A percentile compares a stretch with the other conserved stretches of the same genome.
These are phyloP conservation scores for Zosterops pallidus DNA, from an alignment of 2,113 vertebrate genomes.

Conservation along the genomic window DNA sequence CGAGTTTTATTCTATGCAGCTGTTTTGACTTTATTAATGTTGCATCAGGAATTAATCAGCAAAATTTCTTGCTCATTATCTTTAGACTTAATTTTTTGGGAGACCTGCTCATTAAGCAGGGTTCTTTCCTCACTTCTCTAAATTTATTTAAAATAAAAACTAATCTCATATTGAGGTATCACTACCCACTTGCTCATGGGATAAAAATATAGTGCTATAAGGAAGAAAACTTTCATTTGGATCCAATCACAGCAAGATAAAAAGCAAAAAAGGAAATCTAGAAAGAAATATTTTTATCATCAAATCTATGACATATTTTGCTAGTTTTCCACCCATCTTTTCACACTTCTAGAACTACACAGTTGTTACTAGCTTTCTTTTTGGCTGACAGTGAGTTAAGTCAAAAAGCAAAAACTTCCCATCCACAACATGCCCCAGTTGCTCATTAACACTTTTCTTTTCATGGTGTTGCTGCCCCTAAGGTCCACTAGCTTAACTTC, in stretches of 20 bases:
- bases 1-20: background rate
- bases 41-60: background rate
- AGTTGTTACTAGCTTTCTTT: background rate
- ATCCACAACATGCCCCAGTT: background rate
- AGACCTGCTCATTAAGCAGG: background rate
- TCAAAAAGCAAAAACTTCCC: background rate
- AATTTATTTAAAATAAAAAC: background rate
- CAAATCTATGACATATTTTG: background rate
- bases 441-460: background rate
- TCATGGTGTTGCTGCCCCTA: background rate
- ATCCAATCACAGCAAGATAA: background rate
- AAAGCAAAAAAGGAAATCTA: background rate
- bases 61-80: conserved; percentile 14
- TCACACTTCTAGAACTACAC: background rate
- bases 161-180: background rate
- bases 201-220: background rate
- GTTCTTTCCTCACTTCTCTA: background rate
- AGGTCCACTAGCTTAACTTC: background rate
- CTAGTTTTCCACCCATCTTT: background rate
- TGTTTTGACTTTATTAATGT: background rate
- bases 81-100: background rate
- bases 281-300: background rate
- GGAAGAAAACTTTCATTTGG: background rate
- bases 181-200: background rate
- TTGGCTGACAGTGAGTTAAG: background rate